Base-by-base conservation (phyloP, 2,888 invertebrate species). In the Lutraria lutraria region DNA sequence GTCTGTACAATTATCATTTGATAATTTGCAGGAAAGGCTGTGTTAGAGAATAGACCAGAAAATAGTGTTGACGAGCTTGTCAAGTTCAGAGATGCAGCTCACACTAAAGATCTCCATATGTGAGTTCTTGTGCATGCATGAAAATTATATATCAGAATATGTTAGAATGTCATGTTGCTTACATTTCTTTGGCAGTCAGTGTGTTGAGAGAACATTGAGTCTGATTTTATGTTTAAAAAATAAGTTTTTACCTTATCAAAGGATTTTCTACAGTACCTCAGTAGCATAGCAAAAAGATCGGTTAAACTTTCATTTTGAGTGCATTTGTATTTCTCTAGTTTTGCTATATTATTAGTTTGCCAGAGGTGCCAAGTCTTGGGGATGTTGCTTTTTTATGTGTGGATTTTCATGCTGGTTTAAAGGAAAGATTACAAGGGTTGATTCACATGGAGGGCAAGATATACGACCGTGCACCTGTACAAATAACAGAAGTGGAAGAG, bases 331-430 rank as follows among this genome's bases (percentile, higher is more conserved):
- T 43, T 43, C 43, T 8, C 43, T 4, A 43, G 8, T 43, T 43
- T 43, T 43, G 43, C 43, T 43, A 8, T 43, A 4, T 43, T 43
- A 43, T 13, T 92, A 97, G 97, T 93, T 96, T 97, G 88, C 97
- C 97, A 52, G 97, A 97, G 93, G 97, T 97, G 29, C 97, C 97
- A 54, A 96, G 96, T 86, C 95, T 97, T n/a, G 97, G 97, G 93
- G 97, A 97, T 93, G 97, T 97, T 89, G 97, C 97, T 83, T 97
- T 96, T 93, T 97, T 97, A 84, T 97, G 97, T 52, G 97, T 97
- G 91, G 97, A 97, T 92, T 96, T 96, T 83, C 97, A 97, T 53
- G 84, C 91, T 52, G 92, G 91, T 52, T 81, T 95, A 52, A 93
- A 95, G n/a, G 96, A 95, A 31, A 88, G 83, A 56, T n/a, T 88